These are phyloP conservation scores for Cataglyphis altisquamis DNA, from an alignment of 2,888 invertebrate genomes.

Conservation along the genomic window DNA sequence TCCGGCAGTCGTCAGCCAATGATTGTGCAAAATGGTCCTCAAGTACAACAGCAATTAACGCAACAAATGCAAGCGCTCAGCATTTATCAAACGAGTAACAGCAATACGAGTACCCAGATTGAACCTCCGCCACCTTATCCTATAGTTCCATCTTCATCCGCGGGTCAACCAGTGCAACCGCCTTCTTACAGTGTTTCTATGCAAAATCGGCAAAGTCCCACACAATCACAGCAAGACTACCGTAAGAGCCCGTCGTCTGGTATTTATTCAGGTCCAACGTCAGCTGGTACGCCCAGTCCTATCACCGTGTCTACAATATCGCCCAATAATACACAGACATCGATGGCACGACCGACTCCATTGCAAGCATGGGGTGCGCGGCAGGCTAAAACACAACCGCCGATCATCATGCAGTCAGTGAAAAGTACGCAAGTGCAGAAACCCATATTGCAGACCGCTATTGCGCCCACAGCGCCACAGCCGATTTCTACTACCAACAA, in stretches of 20 bases:
- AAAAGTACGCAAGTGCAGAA: conserved; percentile 98
- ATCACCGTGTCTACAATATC: conserved; percentile 91
- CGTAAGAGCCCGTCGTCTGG: conserved; percentile 95
- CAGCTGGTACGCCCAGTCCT: conserved; percentile 94
- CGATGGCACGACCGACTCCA: conserved; percentile 93
- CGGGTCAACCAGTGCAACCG: conserved; percentile 90
- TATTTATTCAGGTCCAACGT: conserved; percentile 94
- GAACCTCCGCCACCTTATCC: conserved; percentile 88
- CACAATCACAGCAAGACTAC: conserved; percentile 92
- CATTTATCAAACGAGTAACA: conserved; percentile 89
- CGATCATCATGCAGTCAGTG: conserved; percentile 98
- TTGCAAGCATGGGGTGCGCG: conserved; percentile 94
- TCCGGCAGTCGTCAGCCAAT: conserved; percentile 91
- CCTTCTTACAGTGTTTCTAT: conserved; percentile 95
- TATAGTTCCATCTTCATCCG: conserved; percentile 87
- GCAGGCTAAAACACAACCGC: conserved; percentile 96
- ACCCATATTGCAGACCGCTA: conserved; percentile 97
- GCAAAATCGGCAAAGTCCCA: conserved; percentile 95
- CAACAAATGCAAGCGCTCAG: conserved; percentile 96
- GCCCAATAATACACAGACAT: conserved; percentile 88
- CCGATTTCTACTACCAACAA: conserved; percentile 87
- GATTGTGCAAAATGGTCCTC: conserved; percentile 93
- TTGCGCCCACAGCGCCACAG: conserved; percentile 94
- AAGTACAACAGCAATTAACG: conserved; percentile 94
- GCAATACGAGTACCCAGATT: conserved; percentile 84